These are phyloP conservation scores for Musca domestica DNA, from an alignment of 1,140 invertebrate genomes.

Conservation along the genomic window DNA sequence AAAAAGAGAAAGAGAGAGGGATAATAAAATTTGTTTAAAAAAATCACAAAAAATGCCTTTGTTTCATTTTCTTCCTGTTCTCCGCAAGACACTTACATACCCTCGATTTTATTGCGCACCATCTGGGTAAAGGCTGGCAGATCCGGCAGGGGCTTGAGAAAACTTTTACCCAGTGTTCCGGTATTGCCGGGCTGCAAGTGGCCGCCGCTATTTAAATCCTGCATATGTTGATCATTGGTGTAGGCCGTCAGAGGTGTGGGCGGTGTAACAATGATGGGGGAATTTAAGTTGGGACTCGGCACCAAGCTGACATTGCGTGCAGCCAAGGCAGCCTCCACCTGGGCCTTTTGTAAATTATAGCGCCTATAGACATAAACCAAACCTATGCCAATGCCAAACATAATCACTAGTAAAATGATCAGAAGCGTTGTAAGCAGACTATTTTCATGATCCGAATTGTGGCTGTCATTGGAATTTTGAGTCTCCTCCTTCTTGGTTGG, in stretches of 20 bases:
- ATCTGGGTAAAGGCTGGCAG: slow-evolving; percentile 33
- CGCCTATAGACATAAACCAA: slow-evolving; percentile 47
- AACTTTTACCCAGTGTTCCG: slow-evolving; percentile 31
- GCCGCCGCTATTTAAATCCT: background rate
- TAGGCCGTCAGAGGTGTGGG: background rate
- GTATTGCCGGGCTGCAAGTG: slow-evolving; percentile 8
- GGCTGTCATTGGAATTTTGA: background rate
- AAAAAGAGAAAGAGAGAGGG: background rate
- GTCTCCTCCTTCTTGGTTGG: background rate
- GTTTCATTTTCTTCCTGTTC: background rate
- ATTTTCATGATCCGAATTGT: slow-evolving; percentile 35
- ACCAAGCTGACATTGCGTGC: slow-evolving; percentile 24
- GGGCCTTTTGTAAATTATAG: slow-evolving; percentile 40
- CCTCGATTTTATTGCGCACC: slow-evolving; percentile 39
- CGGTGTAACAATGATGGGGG: slow-evolving; percentile 25
- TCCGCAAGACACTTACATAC: slow-evolving; percentile 47
- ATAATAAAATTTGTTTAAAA: background rate
- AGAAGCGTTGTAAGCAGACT: slow-evolving; percentile 40
- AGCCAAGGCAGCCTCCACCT: slow-evolving; percentile 25
- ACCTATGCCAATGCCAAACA: slow-evolving; percentile 36
- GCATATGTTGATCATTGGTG: slow-evolving; percentile 1
- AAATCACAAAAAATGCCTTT: background rate
- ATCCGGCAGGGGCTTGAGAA: slow-evolving; percentile 43
- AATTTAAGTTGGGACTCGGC: slow-evolving; percentile 24
- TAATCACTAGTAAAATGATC: slow-evolving; percentile 39